These are phyloP conservation scores for Dasyornis broadbenti DNA, from an alignment of 2,113 vertebrate genomes.

Conservation along the genomic window DNA sequence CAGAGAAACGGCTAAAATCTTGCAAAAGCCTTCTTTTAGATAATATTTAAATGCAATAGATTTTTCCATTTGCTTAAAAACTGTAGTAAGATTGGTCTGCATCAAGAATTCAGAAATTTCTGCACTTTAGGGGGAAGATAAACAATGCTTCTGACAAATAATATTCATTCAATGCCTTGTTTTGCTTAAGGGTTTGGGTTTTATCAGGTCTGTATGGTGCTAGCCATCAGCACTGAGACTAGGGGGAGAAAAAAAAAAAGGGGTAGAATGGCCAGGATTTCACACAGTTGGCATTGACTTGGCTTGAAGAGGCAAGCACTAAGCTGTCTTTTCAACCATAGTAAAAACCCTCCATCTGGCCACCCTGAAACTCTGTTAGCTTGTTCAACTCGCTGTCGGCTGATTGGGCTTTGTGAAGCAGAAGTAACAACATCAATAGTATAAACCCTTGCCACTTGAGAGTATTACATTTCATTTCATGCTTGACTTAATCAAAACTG, in stretches of 20 bases:
- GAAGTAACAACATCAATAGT: constrained; percentile 99
- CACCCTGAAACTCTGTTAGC: constrained; percentile 95
- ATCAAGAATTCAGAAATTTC: neutral
- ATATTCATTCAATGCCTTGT: constrained; percentile 77
- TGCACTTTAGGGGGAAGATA: neutral
- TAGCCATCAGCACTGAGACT: constrained; percentile 79
- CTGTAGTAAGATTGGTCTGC: neutral
- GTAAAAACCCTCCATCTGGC: constrained; percentile 99
- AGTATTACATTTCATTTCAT: constrained; percentile 99
- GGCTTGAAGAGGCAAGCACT: constrained; percentile 98
- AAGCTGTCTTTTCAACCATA: constrained; percentile 99
- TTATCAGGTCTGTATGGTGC: constrained; percentile 77
- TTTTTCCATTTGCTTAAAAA: neutral
- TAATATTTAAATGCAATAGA: neutral
- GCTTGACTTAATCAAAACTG: constrained; percentile 99
- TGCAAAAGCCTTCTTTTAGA: neutral
- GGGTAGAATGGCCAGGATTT: constrained; percentile 89
- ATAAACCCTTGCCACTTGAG: constrained; percentile 99
- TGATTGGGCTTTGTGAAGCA: constrained; percentile 99
- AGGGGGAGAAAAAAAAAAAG: neutral
- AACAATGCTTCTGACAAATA: constrained; percentile 74
- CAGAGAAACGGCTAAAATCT: neutral
- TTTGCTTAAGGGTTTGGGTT: constrained; percentile 79
- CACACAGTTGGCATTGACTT: constrained; percentile 97
- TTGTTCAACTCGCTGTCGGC: constrained; percentile 91